Conservation (phyloP, 2,113 vertebrate species). For the Panurus biarmicus region DNA sequence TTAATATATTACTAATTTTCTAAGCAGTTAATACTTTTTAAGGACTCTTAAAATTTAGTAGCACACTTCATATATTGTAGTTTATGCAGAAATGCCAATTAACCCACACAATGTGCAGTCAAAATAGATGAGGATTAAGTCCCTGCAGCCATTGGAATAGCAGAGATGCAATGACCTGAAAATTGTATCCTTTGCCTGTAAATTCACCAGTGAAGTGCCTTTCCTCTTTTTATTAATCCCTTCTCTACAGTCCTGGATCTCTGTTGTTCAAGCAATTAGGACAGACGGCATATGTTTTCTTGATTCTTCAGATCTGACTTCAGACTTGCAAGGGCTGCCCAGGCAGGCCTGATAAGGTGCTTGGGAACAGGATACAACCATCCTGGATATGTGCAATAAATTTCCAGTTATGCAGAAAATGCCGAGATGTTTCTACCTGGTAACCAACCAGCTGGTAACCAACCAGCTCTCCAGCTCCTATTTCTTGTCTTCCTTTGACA, state of each 20-base stretch:
- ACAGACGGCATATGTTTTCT: neutral
- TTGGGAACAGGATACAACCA: neutral
- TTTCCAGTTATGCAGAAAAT: neutral
- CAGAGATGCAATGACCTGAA: slow-evolving; percentile 25
- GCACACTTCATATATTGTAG: neutral
- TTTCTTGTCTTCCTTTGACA: neutral
- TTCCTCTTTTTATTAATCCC: neutral
- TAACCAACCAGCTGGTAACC: neutral
- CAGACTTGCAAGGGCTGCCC: neutral
- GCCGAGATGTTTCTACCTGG: neutral
- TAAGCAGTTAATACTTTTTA: neutral
- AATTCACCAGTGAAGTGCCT: neutral
- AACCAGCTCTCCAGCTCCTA: neutral
- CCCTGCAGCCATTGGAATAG: neutral
- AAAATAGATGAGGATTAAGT: slow-evolving; percentile 6
- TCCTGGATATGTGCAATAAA: neutral
- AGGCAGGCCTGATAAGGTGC: neutral
- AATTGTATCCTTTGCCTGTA: neutral
- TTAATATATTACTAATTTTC: neutral
- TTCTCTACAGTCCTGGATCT: neutral
- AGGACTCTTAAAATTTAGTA: neutral
- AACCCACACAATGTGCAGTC: neutral
- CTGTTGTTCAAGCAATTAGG: neutral
- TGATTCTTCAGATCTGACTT: neutral
- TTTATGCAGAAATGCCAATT: slow-evolving; percentile 17